Evolutionary conservation across 2,888 invertebrate genomes (phyloP).

Genomic region (Idaea biselata): DNA sequence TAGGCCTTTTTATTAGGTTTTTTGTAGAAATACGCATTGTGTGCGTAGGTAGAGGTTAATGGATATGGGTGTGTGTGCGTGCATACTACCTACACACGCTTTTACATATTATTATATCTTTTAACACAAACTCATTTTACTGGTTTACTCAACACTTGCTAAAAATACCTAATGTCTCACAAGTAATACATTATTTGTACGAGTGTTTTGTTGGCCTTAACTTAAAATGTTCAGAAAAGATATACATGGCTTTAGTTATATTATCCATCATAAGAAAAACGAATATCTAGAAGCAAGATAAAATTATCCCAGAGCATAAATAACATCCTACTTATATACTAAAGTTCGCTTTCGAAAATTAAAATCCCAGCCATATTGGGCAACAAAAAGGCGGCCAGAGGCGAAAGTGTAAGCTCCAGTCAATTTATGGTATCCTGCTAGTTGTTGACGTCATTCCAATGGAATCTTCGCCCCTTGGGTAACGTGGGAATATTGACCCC

Average conservation of each 20-base stretch:
- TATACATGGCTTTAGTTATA: too few relatives aligned
- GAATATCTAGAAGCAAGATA: too few relatives aligned
- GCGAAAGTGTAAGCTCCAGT: slow-evolving; percentile 39
- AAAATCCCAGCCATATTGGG: too few relatives aligned
- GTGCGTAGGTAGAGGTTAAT: slow-evolving; percentile 4
- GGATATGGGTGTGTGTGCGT: slow-evolving; percentile 17
- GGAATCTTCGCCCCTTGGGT: slow-evolving; percentile 75
- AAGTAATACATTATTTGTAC: too few relatives aligned
- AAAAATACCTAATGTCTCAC: not conserved
- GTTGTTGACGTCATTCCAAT: slow-evolving; percentile 82
- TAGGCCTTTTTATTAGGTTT: not conserved
- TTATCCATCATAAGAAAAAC: too few relatives aligned
- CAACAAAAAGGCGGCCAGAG: not conserved
- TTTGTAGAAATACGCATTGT: slow-evolving; percentile 16
- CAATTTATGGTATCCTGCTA: slow-evolving; percentile 69
- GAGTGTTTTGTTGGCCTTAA: too few relatives aligned
- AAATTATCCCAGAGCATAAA: too few relatives aligned
- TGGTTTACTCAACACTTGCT: not conserved
- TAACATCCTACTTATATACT: too few relatives aligned
- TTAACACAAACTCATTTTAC: not conserved
- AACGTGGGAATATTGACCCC: slow-evolving; percentile 58
- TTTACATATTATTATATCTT: not conserved
- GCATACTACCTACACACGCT: not conserved
- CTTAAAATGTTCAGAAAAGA: too few relatives aligned
- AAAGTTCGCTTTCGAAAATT: too few relatives aligned